These are phyloP conservation scores for Corydoras sp. DNA, from an alignment of 2,113 vertebrate genomes.

Conservation along the genomic window DNA sequence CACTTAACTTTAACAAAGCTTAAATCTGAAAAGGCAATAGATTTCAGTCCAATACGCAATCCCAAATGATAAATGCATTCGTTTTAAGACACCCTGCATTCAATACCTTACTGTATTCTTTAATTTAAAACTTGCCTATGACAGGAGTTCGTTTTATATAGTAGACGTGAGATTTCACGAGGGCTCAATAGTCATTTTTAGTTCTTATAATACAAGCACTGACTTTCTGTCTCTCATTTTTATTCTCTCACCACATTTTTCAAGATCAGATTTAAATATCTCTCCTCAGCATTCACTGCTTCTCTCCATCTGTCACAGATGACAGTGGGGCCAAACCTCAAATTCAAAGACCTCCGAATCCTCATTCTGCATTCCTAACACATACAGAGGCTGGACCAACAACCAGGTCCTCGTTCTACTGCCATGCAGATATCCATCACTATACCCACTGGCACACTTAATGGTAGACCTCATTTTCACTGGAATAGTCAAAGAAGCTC, in stretches of 20 bases:
- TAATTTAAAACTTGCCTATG: too few species aligned
- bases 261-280: slow-evolving; percentile 49
- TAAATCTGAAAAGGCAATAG: too few species aligned
- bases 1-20: too few species aligned
- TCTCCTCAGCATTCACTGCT: slow-evolving; percentile 54
- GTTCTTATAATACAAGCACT: not conserved
- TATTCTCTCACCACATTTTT: slow-evolving; percentile 23
- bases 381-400: slow-evolving; percentile 34
- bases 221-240: slow-evolving; percentile 31
- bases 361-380: slow-evolving; percentile 64
- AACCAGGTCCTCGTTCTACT: slow-evolving; percentile 38
- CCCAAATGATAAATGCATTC: too few species aligned
- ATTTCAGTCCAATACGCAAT: too few species aligned
- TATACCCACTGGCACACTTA: slow-evolving; percentile 28
- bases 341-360: slow-evolving; percentile 67
- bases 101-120: too few species aligned
- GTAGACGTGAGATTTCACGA: too few species aligned
- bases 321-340: slow-evolving; percentile 68
- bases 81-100: too few species aligned
- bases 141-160: too few species aligned
- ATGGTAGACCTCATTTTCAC: slow-evolving; percentile 16
- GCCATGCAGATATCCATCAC: slow-evolving; percentile 34
- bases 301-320: slow-evolving; percentile 72
- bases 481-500: slow-evolving; percentile 13
- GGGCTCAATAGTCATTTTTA: too few species aligned